Evolutionary conservation across 2,888 invertebrate genomes (phyloP).

Genomic region (Meteorus cinctellus): DNA sequence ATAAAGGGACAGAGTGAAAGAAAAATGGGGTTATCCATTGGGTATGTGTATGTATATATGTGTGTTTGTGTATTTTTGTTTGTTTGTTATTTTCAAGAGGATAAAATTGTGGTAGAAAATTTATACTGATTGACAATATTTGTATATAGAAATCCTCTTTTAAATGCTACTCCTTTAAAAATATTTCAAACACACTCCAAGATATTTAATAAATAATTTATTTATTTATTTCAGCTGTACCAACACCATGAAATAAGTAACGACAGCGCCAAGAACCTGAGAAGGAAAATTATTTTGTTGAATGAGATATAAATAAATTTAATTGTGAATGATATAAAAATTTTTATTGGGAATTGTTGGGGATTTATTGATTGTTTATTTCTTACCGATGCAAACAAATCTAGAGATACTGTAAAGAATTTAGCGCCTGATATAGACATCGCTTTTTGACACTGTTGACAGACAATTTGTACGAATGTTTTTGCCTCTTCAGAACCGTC

Average conservation of each 20-base stretch:
- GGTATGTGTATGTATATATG: background rate
- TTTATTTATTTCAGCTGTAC: slow-evolving; percentile 85
- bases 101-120: slow-evolving; percentile 9
- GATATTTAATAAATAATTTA: background rate
- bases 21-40: no score
- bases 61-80: background rate
- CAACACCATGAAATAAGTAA: slow-evolving; percentile 94
- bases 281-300: slow-evolving; percentile 50
- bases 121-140: slow-evolving; percentile 1
- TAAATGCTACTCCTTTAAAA: slow-evolving; percentile 14
- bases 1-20: background rate
- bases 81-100: slow-evolving; percentile 1
- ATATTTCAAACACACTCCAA: slow-evolving; percentile 10
- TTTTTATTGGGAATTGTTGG: background rate
- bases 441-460: slow-evolving; percentile 92
- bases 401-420: slow-evolving; percentile 90
- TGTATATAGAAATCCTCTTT: slow-evolving; percentile 11
- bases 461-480: slow-evolving; percentile 92
- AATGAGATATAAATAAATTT: background rate
- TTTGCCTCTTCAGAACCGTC: slow-evolving; percentile 93
- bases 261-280: slow-evolving; percentile 89
- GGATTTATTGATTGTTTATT: slow-evolving; percentile 48
- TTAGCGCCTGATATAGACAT: slow-evolving; percentile 92
- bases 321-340: background rate
- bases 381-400: slow-evolving; percentile 90